A percentile compares a stretch with the other conserved stretches of the same genome.
Evolutionary conservation across 2,888 invertebrate species (phyloP).

Genomic region (Amiota communis): DNA sequence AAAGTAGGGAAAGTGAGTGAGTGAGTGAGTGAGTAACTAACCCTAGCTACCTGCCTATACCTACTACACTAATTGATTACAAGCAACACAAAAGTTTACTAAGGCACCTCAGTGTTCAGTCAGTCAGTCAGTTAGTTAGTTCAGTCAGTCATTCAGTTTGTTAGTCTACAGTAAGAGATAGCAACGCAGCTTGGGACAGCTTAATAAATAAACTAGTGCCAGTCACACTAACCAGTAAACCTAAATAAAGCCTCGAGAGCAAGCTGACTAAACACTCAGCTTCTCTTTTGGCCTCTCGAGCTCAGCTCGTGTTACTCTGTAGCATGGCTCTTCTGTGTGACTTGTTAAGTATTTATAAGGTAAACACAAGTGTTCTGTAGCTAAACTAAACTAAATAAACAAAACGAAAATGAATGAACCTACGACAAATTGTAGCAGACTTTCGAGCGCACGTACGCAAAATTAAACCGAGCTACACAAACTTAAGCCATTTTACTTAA

Average conservation of each 20-base stretch:
- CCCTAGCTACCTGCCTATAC: background rate
- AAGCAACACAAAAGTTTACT: constrained; percentile 49
- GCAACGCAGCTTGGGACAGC: constrained; percentile 43
- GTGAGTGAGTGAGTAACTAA: background rate
- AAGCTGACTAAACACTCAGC: constrained; percentile 3
- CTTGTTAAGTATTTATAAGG: constrained; percentile 61
- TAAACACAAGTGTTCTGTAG: constrained; percentile 42
- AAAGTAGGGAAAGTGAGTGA: background rate
- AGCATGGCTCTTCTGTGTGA: constrained; percentile 48
- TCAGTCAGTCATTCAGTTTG: constrained; percentile 23
- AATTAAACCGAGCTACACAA: constrained; percentile 35
- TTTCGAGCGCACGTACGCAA: constrained; percentile 42
- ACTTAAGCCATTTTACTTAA: constrained; percentile 61
- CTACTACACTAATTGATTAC: constrained; percentile 62
- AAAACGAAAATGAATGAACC: constrained; percentile 52
- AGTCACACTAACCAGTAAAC: background rate
- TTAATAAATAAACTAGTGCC: constrained; percentile 64
- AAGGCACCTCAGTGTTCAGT: background rate
- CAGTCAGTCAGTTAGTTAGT: constrained; percentile 10
- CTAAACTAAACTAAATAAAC: background rate
- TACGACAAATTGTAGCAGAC: constrained; percentile 49
- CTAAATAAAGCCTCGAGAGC: background rate
- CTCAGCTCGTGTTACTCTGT: background rate
- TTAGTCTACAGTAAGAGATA: background rate
- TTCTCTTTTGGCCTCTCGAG: too few species aligned